These are phyloP conservation scores for Cyclophora albipunctata DNA, from an alignment of 2,888 invertebrate species.

Conservation along the genomic window DNA sequence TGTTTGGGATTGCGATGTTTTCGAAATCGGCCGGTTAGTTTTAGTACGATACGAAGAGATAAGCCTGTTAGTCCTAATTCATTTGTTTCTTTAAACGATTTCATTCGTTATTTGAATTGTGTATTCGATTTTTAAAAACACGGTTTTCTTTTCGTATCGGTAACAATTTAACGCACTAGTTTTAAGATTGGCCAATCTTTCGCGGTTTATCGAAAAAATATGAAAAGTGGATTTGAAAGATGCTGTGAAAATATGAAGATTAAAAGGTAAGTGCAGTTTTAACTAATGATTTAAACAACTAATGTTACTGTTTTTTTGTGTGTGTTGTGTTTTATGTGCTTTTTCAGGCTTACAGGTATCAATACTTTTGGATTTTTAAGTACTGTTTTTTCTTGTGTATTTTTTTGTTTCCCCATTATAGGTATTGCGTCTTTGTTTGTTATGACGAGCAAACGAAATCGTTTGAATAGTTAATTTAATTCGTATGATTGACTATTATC, in stretches of 20 bases:
- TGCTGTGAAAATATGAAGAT: no score
- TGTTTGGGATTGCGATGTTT: constrained; percentile 27
- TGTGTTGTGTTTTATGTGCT: constrained; percentile 58
- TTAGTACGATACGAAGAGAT: constrained; percentile 56
- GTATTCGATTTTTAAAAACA: constrained; percentile 10
- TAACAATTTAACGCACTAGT: constrained; percentile 38
- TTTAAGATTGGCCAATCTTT: constrained; percentile 66
- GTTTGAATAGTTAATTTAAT: no score
- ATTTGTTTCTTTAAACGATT: constrained; percentile 39
- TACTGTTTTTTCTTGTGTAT: no score
- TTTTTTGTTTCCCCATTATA: no score
- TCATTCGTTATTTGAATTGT: constrained; percentile 44
- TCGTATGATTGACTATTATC: no score
- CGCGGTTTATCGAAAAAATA: constrained; percentile 15
- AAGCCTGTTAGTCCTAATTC: constrained; percentile 53
- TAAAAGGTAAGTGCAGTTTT: no score
- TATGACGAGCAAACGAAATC: no score
- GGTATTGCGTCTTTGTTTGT: no score
- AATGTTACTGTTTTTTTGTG: constrained; percentile 29
- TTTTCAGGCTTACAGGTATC: constrained; percentile 69
- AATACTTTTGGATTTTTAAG: constrained; percentile 26
- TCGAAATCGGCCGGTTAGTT: constrained; percentile 47
- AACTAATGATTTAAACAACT: no score
- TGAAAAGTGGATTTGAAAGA: constrained; percentile 22
- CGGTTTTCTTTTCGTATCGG: constrained; percentile 62